A percentile compares a stretch with the other conserved stretches of the same genome.
phyloP scores from a whole-genome alignment of 2,113 vertebrate genomes.

The Leiothrix lutea region DNA sequence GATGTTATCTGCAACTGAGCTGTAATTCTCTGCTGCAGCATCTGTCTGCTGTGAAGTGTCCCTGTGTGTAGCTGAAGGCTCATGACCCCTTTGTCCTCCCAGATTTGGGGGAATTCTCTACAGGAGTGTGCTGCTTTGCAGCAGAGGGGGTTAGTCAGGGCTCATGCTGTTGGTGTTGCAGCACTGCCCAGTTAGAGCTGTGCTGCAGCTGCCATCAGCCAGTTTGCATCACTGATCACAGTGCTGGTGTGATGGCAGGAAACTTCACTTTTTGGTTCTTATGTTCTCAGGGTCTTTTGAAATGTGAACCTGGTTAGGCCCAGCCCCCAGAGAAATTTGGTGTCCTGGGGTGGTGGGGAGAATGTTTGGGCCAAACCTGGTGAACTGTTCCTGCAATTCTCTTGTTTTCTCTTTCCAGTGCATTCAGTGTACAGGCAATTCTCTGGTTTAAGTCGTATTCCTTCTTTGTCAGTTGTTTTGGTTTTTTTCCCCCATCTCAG shows the following conservation, averaged over 20 bases:
- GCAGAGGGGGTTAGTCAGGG: background rate
- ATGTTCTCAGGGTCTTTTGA: background rate
- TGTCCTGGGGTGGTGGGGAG: background rate
- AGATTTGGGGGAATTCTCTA: background rate
- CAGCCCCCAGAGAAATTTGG: background rate
- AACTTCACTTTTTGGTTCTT: background rate
- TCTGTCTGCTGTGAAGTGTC: background rate
- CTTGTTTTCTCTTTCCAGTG: background rate
- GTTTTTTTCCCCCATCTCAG: fast-evolving
- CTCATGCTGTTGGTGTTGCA: background rate
- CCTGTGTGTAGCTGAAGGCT: background rate
- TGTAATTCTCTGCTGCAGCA: background rate
- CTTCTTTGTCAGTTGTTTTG: background rate
- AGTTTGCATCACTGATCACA: background rate
- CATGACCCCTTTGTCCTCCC: background rate
- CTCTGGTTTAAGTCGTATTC: background rate
- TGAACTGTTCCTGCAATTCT: background rate
- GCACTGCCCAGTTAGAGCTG: background rate
- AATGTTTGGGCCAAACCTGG: background rate
- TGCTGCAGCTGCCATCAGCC: background rate
- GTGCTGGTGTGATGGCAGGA: background rate
- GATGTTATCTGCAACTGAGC: background rate
- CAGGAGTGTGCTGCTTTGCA: background rate
- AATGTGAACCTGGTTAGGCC: background rate
- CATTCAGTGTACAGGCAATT: background rate